Conservation (phyloP, 37 sponge, comb jelly and placozoan species). For the Amphimedon queenslandica region DNA sequence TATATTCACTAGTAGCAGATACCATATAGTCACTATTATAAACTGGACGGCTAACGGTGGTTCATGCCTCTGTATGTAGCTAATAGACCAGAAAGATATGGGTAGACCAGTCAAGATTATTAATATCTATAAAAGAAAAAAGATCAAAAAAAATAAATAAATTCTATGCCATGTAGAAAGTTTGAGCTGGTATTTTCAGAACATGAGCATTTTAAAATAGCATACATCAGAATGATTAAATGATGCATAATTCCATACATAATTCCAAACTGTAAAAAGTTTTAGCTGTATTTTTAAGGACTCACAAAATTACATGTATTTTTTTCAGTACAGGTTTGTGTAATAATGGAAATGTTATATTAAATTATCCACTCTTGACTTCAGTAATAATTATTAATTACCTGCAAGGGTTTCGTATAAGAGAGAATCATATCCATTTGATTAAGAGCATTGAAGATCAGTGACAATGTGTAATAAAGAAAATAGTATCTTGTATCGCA, state of each 20-base stretch:
- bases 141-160: background rate
- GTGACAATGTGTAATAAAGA: no score
- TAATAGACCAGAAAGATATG: background rate
- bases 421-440: conserved; percentile 2
- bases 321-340: background rate
- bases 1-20: conserved; percentile 18
- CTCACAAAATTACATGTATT: no score
- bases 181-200: background rate
- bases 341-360: no score
- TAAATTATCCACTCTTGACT: no score
- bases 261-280: no score
- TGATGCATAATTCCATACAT: no score
- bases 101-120: background rate
- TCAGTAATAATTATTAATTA: no score
- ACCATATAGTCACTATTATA: conserved; percentile 30
- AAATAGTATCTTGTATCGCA: background rate
- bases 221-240: no score
- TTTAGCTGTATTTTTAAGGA: no score
- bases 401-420: conserved; percentile 13
- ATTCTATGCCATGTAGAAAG: background rate
- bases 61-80: no score
- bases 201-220: no score
- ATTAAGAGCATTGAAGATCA: background rate
- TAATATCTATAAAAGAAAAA: background rate
- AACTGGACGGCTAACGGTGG: background rate